Evolutionary conservation across 1,140 invertebrate species (phyloP), one percentile per base, ranked within the genome.

Genomic region (Lycorma delicatula): DNA sequence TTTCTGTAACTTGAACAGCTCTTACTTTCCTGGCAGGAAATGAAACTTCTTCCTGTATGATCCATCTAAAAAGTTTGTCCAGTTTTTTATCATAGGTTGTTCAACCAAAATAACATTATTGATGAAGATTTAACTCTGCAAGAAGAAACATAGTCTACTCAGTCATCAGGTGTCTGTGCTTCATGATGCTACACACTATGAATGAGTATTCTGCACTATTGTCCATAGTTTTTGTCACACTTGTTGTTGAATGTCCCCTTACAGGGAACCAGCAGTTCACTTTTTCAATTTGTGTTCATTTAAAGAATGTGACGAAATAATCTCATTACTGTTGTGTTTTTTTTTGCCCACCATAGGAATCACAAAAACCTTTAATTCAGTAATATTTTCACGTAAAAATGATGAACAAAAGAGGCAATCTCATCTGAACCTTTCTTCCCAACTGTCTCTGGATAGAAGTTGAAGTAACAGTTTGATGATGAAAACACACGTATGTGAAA

Each of bases 401-500:
- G 16, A 22, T 44, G 22, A 25, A 52, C 16, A 27, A 47, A 38
- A 41, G 48, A 51, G 9, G 27, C 29, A 13, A 58, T 31, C 7
- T 53, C 38, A 51, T 53, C 56, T 34, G 22, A 16, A 1, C 25
- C 31, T 51, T 53, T 23, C 22, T 29, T 34, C 26, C 47, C n/a
- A 18, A 38, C 56, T 22, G 31, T 23, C 36, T 58, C 56, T 11
- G 48, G 16, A 48, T 58, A 59, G 7, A 48, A 29, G 34, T 61
- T 51, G 26, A 60, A 60, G 18, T 31, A 18, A 44, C 27, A 25
- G 11, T 12, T 5, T 31, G 28, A 12, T 20, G 25, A 13, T 26
- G 59, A 56, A 1, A 56, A 27, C 9, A 60, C 52, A 28, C 36
- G 46, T 23, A 52, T 52, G 23, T 60, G 56, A 26, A 60, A 62